These are phyloP conservation scores for Halcyon smyrnensis DNA, from an alignment of 2,797 vertebrate species.

Conservation along the genomic window DNA sequence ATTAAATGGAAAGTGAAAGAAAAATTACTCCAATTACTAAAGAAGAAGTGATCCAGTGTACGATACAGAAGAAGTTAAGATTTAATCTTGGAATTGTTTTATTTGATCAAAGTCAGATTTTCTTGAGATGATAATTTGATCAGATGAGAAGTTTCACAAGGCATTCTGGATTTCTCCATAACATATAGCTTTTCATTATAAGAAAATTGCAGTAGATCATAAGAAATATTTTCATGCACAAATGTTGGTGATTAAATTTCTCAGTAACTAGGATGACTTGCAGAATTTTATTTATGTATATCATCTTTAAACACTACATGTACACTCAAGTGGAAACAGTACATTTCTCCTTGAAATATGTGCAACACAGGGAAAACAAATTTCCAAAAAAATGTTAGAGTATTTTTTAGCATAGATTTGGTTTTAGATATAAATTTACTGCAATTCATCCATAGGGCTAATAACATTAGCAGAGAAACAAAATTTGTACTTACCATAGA, in stretches of 20 bases:
- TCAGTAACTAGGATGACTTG: not conserved
- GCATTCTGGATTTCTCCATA: not conserved
- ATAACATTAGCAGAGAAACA: not conserved
- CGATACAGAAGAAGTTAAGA: not conserved
- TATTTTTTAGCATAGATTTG: not conserved
- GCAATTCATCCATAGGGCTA: not conserved
- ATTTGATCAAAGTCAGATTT: not conserved
- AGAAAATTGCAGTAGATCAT: not conserved
- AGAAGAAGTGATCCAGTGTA: not conserved
- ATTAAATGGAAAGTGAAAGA: not conserved
- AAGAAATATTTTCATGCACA: not conserved
- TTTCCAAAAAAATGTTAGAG: not conserved
- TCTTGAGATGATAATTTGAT: not conserved
- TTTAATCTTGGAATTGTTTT: not conserved
- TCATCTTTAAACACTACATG: not conserved
- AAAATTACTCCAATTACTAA: not conserved
- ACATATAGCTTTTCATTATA: not conserved
- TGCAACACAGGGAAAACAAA: not conserved
- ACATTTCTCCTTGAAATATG: not conserved
- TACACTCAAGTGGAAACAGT: not conserved
- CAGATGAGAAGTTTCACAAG: not conserved
- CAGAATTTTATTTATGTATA: not conserved
- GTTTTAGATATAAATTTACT: not conserved
- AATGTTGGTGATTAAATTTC: not conserved
- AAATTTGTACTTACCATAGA: not conserved